Conservation (phyloP, 2,113 vertebrate genomes). For the Gopherus flavomarginatus region DNA sequence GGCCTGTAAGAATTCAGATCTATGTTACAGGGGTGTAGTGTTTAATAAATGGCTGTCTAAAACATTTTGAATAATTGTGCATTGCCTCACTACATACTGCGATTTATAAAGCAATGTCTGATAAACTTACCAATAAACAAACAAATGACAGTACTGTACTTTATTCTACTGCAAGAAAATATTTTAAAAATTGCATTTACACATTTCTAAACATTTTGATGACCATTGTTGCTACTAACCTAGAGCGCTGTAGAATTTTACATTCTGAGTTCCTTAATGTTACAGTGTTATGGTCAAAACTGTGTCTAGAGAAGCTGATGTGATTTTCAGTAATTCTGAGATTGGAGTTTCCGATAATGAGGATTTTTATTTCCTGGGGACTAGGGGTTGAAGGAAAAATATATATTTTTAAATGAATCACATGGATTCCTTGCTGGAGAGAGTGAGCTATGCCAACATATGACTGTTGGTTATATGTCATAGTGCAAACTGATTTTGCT, state of each 20-base stretch:
- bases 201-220: background rate
- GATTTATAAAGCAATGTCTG: background rate
- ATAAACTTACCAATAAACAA: background rate
- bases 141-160: background rate
- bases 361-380: background rate
- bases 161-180: background rate
- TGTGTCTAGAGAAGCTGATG: background rate
- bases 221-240: background rate
- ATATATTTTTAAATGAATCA: background rate
- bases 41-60: background rate
- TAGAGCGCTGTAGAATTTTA: background rate
- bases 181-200: background rate
- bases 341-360: background rate
- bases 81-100: background rate
- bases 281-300: background rate
- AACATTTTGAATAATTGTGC: background rate
- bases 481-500: background rate
- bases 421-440: background rate
- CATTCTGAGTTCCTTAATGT: background rate
- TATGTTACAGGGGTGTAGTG: rapidly evolving
- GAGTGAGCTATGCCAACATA: background rate
- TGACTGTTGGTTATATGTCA: background rate
- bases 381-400: background rate
- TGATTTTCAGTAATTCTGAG: background rate
- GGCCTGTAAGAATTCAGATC: background rate